These are phyloP conservation scores for Myanophis thanlyinensis DNA, from an alignment of 2,113 vertebrate genomes.

Conservation along the genomic window DNA sequence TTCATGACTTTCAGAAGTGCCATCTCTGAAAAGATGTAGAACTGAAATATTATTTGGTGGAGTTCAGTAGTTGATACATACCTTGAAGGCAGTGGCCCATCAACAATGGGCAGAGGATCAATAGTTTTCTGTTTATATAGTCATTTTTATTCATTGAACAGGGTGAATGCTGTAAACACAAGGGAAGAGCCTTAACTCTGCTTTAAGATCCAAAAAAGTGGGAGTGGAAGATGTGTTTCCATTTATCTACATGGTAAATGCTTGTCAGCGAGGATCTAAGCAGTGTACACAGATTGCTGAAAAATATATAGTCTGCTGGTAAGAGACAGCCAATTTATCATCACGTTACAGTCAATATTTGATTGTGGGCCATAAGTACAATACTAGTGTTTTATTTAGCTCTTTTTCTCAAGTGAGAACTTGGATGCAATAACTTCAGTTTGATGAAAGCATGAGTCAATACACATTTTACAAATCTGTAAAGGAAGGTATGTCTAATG, in stretches of 20 bases:
- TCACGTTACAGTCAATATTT: constrained; percentile 13
- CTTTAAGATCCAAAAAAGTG: constrained; percentile 7
- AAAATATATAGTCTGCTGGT: not conserved
- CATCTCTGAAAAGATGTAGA: constrained; percentile 30
- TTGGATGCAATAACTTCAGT: not conserved
- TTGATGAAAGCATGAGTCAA: not conserved
- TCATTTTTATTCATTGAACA: constrained; percentile 46
- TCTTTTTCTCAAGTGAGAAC: not conserved
- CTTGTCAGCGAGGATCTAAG: not conserved
- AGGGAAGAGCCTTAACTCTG: constrained; percentile 32
- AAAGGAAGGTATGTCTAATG: not conserved
- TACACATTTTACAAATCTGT: not conserved
- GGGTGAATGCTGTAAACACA: constrained; percentile 8
- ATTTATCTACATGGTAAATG: constrained; percentile 27
- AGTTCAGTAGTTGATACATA: constrained; percentile 33
- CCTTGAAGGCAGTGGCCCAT: constrained; percentile 40
- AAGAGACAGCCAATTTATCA: constrained; percentile 10
- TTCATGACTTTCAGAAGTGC: constrained; percentile 30
- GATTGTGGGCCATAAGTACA: not conserved
- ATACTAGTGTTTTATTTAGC: not conserved
- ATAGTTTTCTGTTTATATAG: constrained; percentile 27
- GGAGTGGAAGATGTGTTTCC: constrained; percentile 28
- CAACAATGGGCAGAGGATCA: constrained; percentile 34
- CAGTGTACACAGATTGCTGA: not conserved
- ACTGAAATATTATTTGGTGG: constrained; percentile 40